Conservation (phyloP, 2,797 vertebrate genomes). For the Chaunax sp. region DNA sequence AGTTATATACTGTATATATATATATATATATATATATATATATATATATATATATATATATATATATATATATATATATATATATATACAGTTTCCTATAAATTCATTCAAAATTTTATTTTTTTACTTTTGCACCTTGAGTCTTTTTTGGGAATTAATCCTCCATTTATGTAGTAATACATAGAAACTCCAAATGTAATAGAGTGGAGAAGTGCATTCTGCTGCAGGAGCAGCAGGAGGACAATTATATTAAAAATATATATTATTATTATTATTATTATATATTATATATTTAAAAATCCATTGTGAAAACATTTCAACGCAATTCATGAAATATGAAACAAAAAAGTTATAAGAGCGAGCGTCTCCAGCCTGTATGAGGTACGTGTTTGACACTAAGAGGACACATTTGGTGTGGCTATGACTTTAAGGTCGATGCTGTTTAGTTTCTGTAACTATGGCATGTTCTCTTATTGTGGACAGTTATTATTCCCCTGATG, state of each 20-base stretch:
- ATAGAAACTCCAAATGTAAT: neutral
- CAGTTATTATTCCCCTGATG: slow-evolving; percentile 33
- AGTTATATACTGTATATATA: no score
- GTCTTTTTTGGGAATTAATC: neutral
- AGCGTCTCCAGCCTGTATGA: neutral
- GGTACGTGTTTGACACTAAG: neutral
- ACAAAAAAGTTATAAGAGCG: neutral
- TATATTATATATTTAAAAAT: no score
- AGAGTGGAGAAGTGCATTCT: neutral
- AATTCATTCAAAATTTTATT: no score
- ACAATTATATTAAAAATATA: no score
- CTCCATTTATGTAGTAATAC: neutral
- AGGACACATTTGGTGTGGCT: slow-evolving; percentile 3
- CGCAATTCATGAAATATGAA: neutral
- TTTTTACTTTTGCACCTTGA: neutral
- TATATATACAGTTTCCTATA: no score
- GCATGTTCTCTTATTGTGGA: slow-evolving; percentile 32
- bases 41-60: no score
- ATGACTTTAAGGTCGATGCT: neutral
- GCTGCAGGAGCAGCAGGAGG: neutral
- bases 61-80: no score
- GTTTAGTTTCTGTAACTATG: slow-evolving; percentile 10
- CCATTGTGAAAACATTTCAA: neutral
- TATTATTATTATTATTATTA: no score
- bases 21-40: no score